Evolutionary conservation across 2,888 invertebrate genomes (phyloP).

Genomic region (Philereme transversata): DNA sequence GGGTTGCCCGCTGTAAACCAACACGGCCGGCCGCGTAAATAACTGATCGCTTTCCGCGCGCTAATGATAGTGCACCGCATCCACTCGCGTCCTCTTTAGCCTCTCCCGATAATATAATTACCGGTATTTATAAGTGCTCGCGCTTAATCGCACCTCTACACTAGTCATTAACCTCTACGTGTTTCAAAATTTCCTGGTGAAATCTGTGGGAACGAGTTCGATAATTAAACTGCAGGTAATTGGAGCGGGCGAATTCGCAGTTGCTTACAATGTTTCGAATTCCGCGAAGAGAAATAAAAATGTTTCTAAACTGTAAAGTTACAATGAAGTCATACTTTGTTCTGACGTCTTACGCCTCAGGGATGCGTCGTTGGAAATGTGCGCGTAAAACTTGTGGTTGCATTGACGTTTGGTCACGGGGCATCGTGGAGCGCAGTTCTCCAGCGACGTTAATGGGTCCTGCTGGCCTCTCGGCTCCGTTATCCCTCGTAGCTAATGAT

Average conservation of each 20-base stretch:
- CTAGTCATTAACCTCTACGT: constrained; percentile 62
- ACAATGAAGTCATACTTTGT: constrained; percentile 81
- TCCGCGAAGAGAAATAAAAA: constrained; percentile 64
- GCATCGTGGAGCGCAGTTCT: constrained; percentile 61
- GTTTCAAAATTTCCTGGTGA: constrained; percentile 63
- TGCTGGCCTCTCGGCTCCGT: constrained; percentile 76
- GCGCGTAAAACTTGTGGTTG: constrained; percentile 60
- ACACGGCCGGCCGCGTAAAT: constrained; percentile 78
- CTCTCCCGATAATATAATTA: constrained; percentile 79
- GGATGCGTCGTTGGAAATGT: constrained; percentile 61
- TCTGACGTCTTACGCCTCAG: constrained; percentile 60
- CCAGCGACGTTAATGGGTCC: constrained; percentile 63
- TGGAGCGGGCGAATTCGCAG: constrained; percentile 44
- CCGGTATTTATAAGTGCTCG: constrained; percentile 75
- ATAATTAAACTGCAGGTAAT: constrained; percentile 59
- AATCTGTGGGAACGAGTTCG: constrained; percentile 59
- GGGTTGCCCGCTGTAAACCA: constrained; percentile 81
- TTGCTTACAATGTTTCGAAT: constrained; percentile 41
- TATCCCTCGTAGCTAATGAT: constrained; percentile 84
- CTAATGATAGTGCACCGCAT: constrained; percentile 79
- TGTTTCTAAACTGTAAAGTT: constrained; percentile 57
- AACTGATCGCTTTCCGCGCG: constrained; percentile 80
- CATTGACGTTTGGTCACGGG: constrained; percentile 83
- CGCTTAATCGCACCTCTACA: constrained; percentile 69
- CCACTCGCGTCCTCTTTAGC: constrained; percentile 72